Base-by-base conservation (phyloP, 2,888 invertebrate species). In the Standfussiana lucernea region DNA sequence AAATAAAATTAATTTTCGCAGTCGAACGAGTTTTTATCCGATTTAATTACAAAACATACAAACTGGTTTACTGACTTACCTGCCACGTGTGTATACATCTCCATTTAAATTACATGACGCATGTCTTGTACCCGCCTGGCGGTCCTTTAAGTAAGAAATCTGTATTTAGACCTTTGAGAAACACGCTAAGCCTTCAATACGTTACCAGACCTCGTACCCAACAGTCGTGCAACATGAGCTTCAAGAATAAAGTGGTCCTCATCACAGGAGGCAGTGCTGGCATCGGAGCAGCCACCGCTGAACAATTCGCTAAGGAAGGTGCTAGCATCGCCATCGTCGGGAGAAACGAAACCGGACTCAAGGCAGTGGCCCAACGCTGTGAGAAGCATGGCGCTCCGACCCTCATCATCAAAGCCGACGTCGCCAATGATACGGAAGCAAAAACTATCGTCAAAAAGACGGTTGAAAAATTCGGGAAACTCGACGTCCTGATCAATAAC, bases 401-500 rank as follows among this genome's bases (percentile, higher is more conserved):
- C 5, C 83, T 91, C 3, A 74, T 86, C 4, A 84, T 93, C 32
- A 88, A 83, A 80, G 91, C 90, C 0, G 93, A 93, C 32, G 50
- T 93, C 1, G 65, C 89, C 2, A 86, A 89, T 53, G 91, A 92
- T 32, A 82, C 77, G 4, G 90, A 91, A 35, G 83, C 78, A 0
- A 82, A 83, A n/a, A 77, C 70, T 13, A 80, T 92, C 0, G 61
- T 93, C 0, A 47, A 81, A 11, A 75, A 89, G 82, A 90, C 90
- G 1, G 72, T 92, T 5, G 75, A 86, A 0, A 86, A 83, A 45
- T 93, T 86, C 67, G 89, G 89, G 0, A 90, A 90, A 82, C 71
- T 93, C 0, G 91, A 93, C 67, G 80, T 93, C 6, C 83, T 93
- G 13, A 84, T 93, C 0, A 93, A 93, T 75, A 93, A 92, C 35